Evolutionary conservation across 2,797 vertebrate species (phyloP), one percentile per base, ranked within the genome.

Genomic region (Alca torda): DNA sequence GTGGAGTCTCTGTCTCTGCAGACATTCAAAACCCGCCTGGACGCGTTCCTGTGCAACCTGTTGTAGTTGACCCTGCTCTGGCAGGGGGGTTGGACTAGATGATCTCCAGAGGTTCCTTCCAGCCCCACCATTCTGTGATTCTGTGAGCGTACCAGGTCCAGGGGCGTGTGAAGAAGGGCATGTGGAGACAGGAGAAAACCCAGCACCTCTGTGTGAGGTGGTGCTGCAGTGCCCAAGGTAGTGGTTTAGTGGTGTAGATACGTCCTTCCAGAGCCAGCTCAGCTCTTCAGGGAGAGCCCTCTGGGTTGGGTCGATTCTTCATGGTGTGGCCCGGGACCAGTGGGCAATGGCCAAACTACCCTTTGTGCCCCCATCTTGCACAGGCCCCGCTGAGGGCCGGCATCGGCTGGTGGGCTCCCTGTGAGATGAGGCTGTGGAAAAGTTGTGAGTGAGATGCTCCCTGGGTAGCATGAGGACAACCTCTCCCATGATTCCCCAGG

Each of bases 361-460:
- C 19, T n/a, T n/a, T 46, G 31, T 76, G 39, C 5, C 16, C 26
- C 8, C 31, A 48, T 17, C 16, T 60, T 30, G 17, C 0, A 0
- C 18, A 53, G 56, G 68, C 35, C 31, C 12, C 1, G 9, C 67
- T 35, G 45, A 41, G 45, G 28, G 33, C 37, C 1, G 0, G 20
- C 1, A 0, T 20, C 0, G 1, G 54, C 43, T 2, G 0, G 10
- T 23, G 54, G 10, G 25, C 18, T 33, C 11, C 21, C 13, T 28
- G 16, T 25, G 53, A 39, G 64, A 11, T 28, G 13, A 43, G 20
- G 24, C 28, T 5, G 4, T 0, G 2, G 57, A 13, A n/a, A 48
- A 15, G 35, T 9, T 48, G 31, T 45, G 17, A 77, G n/a, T 0
- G 1, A 68, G 14, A 31, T 17, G 15, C 10, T 56, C 43, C 26